phyloP scores from a whole-genome alignment of 2,797 vertebrate genomes.

The Karalla daura region DNA sequence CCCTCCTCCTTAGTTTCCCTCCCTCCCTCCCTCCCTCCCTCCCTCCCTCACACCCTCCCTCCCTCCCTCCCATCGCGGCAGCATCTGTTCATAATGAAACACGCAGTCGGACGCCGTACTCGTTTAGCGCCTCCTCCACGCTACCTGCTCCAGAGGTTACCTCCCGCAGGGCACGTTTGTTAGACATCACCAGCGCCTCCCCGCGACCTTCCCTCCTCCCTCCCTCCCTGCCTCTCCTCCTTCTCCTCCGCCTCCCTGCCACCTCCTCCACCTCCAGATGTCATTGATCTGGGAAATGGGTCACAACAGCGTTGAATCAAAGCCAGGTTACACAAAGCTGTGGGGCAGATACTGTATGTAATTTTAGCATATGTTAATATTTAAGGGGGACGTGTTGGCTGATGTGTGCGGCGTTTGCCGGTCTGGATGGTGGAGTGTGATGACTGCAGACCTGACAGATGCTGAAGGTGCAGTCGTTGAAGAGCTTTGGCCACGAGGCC shows the following conservation, averaged over 20 bases:
- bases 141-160: constrained; percentile 79
- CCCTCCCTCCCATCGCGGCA: constrained; percentile 49
- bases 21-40: neutral
- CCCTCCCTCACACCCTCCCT: neutral
- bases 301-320: constrained; percentile 62
- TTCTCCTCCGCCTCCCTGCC: neutral
- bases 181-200: constrained; percentile 66
- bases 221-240: too few relatives aligned
- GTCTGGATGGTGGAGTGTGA: neutral
- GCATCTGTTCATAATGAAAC: constrained; percentile 83
- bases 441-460: constrained; percentile 32
- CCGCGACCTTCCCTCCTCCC: constrained; percentile 30
- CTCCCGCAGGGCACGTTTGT: constrained; percentile 67
- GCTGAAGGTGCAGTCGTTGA: constrained; percentile 22
- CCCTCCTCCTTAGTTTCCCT: neutral
- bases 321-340: constrained; percentile 56
- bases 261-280: constrained; percentile 63
- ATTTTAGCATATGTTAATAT: constrained; percentile 52
- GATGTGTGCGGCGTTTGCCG: constrained; percentile 18
- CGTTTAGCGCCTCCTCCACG: constrained; percentile 72
- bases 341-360: constrained; percentile 47
- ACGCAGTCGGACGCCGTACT: constrained; percentile 69
- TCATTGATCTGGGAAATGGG: constrained; percentile 73
- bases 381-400: neutral
- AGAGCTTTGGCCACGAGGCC: constrained; percentile 4